Evolutionary conservation across 2,888 invertebrate species (phyloP).

Genomic region (Orchestes rusci): DNA sequence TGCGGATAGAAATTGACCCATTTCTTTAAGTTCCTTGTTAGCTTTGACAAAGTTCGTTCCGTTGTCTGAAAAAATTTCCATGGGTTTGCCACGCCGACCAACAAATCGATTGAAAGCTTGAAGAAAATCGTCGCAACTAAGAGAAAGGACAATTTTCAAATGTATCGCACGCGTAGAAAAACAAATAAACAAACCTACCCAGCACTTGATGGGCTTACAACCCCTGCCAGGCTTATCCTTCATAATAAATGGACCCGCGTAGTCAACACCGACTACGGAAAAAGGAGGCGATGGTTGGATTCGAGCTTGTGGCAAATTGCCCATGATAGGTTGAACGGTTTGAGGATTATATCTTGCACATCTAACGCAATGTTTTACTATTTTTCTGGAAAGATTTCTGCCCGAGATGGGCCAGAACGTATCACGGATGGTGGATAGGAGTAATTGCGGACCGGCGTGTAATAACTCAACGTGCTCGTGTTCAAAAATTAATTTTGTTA

Average conservation of each 20-base stretch:
- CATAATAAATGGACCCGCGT: conserved; percentile 20
- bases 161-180: too few relatives aligned
- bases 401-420: conserved; percentile 13
- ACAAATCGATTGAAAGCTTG: conserved; percentile 2
- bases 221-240: neutral
- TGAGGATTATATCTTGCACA: conserved; percentile 9
- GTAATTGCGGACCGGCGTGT: conserved; percentile 5
- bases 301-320: conserved; percentile 15
- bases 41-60: too few relatives aligned
- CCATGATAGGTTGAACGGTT: conserved; percentile 16
- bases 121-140: neutral
- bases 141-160: conserved; percentile 2
- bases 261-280: conserved; percentile 23
- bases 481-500: conserved; percentile 8
- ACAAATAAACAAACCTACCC: conserved; percentile 3
- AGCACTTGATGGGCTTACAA: conserved; percentile 1
- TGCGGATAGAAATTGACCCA: too few relatives aligned
- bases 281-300: conserved; percentile 14
- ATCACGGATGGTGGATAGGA: conserved; percentile 1
- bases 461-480: conserved; percentile 2
- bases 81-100: conserved; percentile 2
- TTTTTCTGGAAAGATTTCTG: conserved; percentile 6
- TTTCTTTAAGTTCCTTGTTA: too few relatives aligned
- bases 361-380: neutral
- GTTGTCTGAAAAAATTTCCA: conserved; percentile 3